Percentiles rank a stretch among this genome's conserved stretches.
Evolutionary conservation across 2,888 invertebrate species (phyloP).

Genomic region (Acrobasis consociella): DNA sequence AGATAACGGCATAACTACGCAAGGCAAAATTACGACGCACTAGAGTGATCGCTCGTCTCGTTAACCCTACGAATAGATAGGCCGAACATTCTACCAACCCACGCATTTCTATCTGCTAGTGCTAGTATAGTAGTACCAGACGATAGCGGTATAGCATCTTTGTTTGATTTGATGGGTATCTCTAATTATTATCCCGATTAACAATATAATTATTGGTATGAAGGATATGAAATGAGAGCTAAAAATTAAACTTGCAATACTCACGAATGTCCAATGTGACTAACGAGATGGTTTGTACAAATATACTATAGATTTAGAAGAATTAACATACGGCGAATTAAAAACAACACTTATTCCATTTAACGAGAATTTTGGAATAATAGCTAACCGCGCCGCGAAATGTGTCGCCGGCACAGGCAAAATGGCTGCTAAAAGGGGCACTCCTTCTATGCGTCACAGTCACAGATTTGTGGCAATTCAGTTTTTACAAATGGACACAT

Average conservation of each 20-base stretch:
- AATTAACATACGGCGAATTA: constrained; percentile 22
- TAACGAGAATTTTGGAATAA: constrained; percentile 52
- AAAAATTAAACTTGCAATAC: constrained; percentile 57
- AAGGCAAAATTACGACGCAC: constrained; percentile 76
- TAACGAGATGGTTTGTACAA: constrained; percentile 31
- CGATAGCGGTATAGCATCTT: not conserved
- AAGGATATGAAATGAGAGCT: constrained; percentile 51
- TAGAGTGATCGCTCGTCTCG: constrained; percentile 53
- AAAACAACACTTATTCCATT: constrained; percentile 31
- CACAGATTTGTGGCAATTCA: constrained; percentile 61
- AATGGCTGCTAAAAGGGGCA: constrained; percentile 83
- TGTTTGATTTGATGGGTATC: not conserved
- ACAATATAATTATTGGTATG: constrained; percentile 39
- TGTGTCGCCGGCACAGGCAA: constrained; percentile 81
- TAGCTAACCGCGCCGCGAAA: constrained; percentile 72
- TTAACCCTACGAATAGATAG: constrained; percentile 46
- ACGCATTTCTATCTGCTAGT: constrained; percentile 37
- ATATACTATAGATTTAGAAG: constrained; percentile 30
- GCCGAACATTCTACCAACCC: constrained; percentile 42
- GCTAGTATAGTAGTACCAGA: too few species aligned
- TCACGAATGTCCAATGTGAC: constrained; percentile 33
- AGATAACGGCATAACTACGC: constrained; percentile 77
- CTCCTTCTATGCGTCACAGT: constrained; percentile 85
- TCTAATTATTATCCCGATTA: not conserved
- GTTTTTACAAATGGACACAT: constrained; percentile 54